These are phyloP conservation scores for Erythrocercus mccallii DNA, from an alignment of 2,113 vertebrate genomes.

Conservation along the genomic window DNA sequence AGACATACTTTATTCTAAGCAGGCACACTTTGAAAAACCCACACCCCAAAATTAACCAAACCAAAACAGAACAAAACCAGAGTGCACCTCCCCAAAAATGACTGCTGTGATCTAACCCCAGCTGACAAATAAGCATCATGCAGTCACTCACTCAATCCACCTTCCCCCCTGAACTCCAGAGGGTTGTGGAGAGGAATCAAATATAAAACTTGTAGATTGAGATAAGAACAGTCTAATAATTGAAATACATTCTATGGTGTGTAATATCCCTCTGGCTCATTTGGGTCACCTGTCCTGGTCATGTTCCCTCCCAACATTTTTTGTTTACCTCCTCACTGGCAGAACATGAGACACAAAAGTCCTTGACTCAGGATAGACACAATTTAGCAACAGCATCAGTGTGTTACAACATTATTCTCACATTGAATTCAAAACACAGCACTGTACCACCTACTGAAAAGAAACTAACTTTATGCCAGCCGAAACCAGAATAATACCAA, in stretches of 20 bases:
- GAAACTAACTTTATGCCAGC: background rate
- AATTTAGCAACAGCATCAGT: background rate
- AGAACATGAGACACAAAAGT: background rate
- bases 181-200: background rate
- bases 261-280: background rate
- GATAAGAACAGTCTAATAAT: background rate
- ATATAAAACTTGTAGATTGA: background rate
- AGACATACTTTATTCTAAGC: background rate
- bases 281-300: background rate
- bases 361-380: background rate
- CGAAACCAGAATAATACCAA: too few species aligned
- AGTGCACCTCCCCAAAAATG: background rate
- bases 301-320: background rate
- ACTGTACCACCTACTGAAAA: background rate
- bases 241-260: background rate
- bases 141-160: background rate
- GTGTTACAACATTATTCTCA: background rate
- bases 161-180: fast-evolving
- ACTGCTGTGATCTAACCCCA: background rate
- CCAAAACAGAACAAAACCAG: background rate
- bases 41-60: background rate
- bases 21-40: background rate
- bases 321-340: background rate
- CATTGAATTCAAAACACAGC: background rate
- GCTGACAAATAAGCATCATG: background rate